Evolutionary conservation across 2,113 vertebrate genomes (phyloP).

Genomic region (Noturus placidus): DNA sequence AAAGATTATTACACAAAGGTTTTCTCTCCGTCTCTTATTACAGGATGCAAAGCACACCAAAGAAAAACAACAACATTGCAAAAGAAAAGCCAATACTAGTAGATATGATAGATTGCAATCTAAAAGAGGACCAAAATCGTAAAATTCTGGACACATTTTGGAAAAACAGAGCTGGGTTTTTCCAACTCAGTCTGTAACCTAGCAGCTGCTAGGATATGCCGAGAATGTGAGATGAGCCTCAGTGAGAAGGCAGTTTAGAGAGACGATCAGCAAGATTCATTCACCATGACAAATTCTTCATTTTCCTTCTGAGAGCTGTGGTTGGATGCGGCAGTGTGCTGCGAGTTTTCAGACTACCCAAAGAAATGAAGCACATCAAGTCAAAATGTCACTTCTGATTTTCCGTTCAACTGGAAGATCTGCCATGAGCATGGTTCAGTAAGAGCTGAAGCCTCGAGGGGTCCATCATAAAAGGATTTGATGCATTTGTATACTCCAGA

Average conservation of each 20-base stretch:
- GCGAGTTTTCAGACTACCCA: background rate
- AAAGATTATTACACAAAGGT: background rate
- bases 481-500: background rate
- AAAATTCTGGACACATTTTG: slow-evolving; percentile 20
- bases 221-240: slow-evolving; percentile 67
- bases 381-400: background rate
- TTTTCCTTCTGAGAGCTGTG: slow-evolving; percentile 66
- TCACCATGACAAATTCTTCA: slow-evolving; percentile 59
- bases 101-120: background rate
- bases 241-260: slow-evolving; percentile 59
- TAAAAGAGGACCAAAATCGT: background rate
- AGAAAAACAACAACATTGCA: too few relatives aligned
- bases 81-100: background rate
- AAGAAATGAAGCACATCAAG: background rate
- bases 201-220: slow-evolving; percentile 63
- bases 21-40: background rate
- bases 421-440: background rate
- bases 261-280: slow-evolving; percentile 67
- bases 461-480: background rate
- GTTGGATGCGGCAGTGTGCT: slow-evolving; percentile 22
- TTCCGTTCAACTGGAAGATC: background rate
- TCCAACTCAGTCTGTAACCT: slow-evolving; percentile 52
- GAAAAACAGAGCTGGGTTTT: slow-evolving; percentile 56
- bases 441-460: slow-evolving; percentile 16
- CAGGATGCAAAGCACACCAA: background rate